Conservation (phyloP, 2,888 invertebrate species). For the Chymomyza procnemis region DNA sequence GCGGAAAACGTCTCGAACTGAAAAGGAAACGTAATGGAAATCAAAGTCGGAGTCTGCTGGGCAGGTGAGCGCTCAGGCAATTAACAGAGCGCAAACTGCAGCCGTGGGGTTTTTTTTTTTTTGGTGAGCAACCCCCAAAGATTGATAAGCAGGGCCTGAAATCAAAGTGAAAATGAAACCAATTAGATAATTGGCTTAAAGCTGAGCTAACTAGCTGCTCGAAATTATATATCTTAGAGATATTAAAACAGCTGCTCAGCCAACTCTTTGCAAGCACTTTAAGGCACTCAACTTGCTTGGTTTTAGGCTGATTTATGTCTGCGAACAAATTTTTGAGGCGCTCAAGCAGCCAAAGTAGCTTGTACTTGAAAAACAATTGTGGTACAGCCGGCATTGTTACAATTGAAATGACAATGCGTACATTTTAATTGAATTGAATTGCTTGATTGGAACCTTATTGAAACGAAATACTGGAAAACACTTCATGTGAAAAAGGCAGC, state of each 20-base stretch:
- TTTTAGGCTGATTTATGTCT: slow-evolving; percentile 41
- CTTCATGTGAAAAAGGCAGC: neutral
- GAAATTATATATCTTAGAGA: neutral
- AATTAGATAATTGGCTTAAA: slow-evolving; percentile 75
- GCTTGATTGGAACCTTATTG: slow-evolving; percentile 26
- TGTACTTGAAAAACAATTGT: slow-evolving; percentile 55
- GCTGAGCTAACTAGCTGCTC: slow-evolving; percentile 13
- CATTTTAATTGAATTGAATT: slow-evolving; percentile 54
- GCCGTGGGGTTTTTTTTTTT: slow-evolving; percentile 1
- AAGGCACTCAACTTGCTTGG: slow-evolving; percentile 22
- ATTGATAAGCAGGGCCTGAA: slow-evolving; percentile 43
- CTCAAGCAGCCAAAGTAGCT: slow-evolving; percentile 2
- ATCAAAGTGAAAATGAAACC: slow-evolving; percentile 63
- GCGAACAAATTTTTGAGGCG: neutral
- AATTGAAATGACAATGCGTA: slow-evolving; percentile 11
- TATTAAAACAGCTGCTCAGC: neutral
- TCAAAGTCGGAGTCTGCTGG: slow-evolving; percentile 52
- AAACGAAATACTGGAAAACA: neutral
- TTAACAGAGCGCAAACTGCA: slow-evolving; percentile 14
- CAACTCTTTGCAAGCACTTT: neutral
- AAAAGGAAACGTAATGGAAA: slow-evolving; percentile 59
- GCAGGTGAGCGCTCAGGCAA: slow-evolving; percentile 26
- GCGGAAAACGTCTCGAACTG: neutral
- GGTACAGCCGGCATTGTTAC: slow-evolving; percentile 43
- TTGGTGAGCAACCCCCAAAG: slow-evolving; percentile 4